phyloP scores from a whole-genome alignment of 2,888 invertebrate species.

The Sphaerophoria rueppellii region DNA sequence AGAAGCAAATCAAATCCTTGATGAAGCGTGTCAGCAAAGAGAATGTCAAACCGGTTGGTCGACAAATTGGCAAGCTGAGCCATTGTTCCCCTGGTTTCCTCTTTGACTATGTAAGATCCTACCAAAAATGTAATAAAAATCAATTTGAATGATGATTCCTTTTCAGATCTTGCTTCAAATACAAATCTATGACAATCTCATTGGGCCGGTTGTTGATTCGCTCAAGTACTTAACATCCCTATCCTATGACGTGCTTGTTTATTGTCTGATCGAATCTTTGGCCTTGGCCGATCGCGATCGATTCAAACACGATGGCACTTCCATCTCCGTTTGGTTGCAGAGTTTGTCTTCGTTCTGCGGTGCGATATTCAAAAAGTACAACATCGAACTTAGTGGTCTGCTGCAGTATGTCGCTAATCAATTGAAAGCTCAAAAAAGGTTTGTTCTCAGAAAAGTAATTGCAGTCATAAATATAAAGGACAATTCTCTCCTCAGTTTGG shows the following conservation, averaged over 20 bases:
- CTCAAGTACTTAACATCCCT: conserved; percentile 97
- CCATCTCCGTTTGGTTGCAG: conserved; percentile 96
- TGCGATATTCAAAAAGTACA: conserved; percentile 98
- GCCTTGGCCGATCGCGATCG: conserved; percentile 89
- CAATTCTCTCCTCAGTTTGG: conserved; percentile 85
- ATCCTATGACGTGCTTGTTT: conserved; percentile 97
- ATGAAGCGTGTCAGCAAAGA: conserved; percentile 99
- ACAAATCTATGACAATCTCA: conserved; percentile 96
- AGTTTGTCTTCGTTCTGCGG: conserved; percentile 98
- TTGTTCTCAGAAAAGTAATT: conserved; percentile 68
- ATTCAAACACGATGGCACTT: conserved; percentile 94
- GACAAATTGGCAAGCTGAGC: conserved; percentile 97
- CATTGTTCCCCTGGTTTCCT: conserved; percentile 97
- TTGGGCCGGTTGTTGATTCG: conserved; percentile 98
- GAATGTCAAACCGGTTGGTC: conserved; percentile 97
- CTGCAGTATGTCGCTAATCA: conserved; percentile 99
- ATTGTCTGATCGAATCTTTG: conserved; percentile 96
- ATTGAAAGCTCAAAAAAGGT: conserved; percentile 97
- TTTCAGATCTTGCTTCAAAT: conserved; percentile 88
- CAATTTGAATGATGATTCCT: background rate
- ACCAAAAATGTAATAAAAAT: too few species aligned
- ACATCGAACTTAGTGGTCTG: conserved; percentile 96
- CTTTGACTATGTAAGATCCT: conserved; percentile 92
- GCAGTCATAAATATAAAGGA: background rate
- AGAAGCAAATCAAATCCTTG: conserved; percentile 96